Evolutionary conservation across 2,797 vertebrate genomes (phyloP), one percentile per base, ranked within the genome.

Genomic region (Halcyon leucocephala): DNA sequence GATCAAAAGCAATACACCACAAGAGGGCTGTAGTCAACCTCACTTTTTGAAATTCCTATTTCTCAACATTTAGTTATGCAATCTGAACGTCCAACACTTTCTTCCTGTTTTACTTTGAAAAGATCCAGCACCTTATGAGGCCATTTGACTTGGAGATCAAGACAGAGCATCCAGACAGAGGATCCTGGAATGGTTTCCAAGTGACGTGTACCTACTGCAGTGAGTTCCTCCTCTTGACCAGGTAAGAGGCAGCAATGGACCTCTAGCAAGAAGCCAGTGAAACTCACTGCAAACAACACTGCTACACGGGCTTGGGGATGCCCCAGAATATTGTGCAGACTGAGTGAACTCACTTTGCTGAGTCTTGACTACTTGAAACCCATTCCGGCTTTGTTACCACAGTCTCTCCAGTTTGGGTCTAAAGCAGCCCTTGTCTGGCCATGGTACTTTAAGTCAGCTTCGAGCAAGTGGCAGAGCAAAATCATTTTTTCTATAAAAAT

Each of bases 11-110:
- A 51, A 26, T 6, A 67, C 25, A 57, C 86, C 91, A 95, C 93
- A 93, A 94, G 89, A 85, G 73, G 82, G 91, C 87, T 94, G 66
- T 80, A 83, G 58, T 82, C 80, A 88, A 14, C 88, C 58, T 92
- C 42, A 57, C 61, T 76, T 91, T 51, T 12, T 42, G 46, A 90
- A 86, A 72, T 73, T 42, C 77, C 24, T 51, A 17, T 87, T 95
- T 83, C 72, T 60, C 73, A 58, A 51, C 52, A 49, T 44, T 85
- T 60, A 52, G 66, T 86, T 91, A 95, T 0, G 4, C 46, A 76
- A 72, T 41, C 62, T 12, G 18, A 87, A 69, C 2, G 22, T 39
- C 29, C 57, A 42, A n/a, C 7, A 16, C 31, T 76, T 82, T 55
- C 24, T 37, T 81, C 61, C 41, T 22, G 28, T 16, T 88, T 64